These are phyloP conservation scores for Solea solea DNA, from an alignment of 2,113 vertebrate species.

Conservation along the genomic window DNA sequence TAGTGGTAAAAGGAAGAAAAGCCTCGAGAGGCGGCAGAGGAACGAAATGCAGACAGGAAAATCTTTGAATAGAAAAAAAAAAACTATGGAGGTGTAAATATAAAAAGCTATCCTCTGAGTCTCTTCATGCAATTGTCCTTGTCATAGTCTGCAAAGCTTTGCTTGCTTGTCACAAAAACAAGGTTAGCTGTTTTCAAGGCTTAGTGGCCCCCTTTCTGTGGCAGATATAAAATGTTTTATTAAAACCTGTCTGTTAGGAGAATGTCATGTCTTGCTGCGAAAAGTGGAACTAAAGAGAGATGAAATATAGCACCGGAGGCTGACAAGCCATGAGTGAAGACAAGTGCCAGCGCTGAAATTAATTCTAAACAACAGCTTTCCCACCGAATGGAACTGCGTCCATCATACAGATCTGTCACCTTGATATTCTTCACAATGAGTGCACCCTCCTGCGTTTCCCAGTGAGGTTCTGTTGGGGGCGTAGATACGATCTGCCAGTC, in stretches of 20 bases:
- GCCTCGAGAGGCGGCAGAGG: constrained; percentile 32
- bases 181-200: constrained; percentile 55
- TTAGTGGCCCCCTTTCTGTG: constrained; percentile 33
- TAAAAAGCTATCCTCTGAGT: constrained; percentile 39
- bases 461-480: constrained; percentile 26
- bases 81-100: constrained; percentile 27
- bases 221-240: constrained; percentile 63
- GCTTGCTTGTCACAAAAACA: constrained; percentile 64
- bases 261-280: constrained; percentile 48
- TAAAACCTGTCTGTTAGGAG: constrained; percentile 61
- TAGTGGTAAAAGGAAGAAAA: constrained; percentile 26
- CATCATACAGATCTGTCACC: constrained; percentile 32
- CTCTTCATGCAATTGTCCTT: constrained; percentile 37
- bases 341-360: constrained; percentile 18
- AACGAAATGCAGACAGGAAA: constrained; percentile 23
- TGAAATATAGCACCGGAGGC: constrained; percentile 37
- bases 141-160: constrained; percentile 58
- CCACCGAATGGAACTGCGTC: constrained; percentile 38
- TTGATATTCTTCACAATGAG: constrained; percentile 37
- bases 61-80: constrained; percentile 24
- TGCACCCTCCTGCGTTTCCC: constrained; percentile 26
- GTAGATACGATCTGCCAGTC: constrained; percentile 54
- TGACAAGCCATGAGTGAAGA: constrained; percentile 32
- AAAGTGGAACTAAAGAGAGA: constrained; percentile 38
- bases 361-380: constrained; percentile 35